A percentile compares a stretch with the other conserved stretches of the same genome.
phyloP scores from a whole-genome alignment of 2,797 vertebrate species.

The Amblyraja radiata region DNA sequence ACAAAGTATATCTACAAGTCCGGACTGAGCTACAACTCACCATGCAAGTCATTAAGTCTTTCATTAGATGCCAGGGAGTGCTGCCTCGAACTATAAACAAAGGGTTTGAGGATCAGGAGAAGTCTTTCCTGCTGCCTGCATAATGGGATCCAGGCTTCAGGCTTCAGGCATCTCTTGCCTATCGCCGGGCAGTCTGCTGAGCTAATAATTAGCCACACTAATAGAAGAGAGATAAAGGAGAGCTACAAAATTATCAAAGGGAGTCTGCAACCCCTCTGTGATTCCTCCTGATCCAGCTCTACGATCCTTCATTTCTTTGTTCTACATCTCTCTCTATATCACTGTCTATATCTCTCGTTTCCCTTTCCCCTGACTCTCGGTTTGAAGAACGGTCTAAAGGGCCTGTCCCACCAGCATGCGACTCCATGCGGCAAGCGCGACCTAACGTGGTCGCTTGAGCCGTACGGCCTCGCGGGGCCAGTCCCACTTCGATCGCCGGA shows the following conservation, averaged over 20 bases:
- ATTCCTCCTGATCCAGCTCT: too few relatives aligned
- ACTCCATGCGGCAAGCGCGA: too few relatives aligned
- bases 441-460: too few relatives aligned
- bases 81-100: background rate
- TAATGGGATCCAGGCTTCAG: background rate
- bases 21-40: background rate
- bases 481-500: too few relatives aligned
- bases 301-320: too few relatives aligned
- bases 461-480: too few relatives aligned
- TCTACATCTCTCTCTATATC: too few relatives aligned
- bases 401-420: too few relatives aligned
- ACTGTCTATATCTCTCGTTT: too few relatives aligned
- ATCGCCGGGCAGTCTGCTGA: background rate
- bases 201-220: background rate
- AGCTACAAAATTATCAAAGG: background rate
- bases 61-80: background rate
- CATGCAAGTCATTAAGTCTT: background rate
- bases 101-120: background rate
- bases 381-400: too few relatives aligned
- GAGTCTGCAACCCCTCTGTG: too few relatives aligned
- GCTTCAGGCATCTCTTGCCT: background rate
- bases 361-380: too few relatives aligned
- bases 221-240: background rate
- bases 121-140: slow-evolving; percentile 2
- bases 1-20: background rate